Conservation (phyloP, 2,888 invertebrate species). For the Lasiommata megera region DNA sequence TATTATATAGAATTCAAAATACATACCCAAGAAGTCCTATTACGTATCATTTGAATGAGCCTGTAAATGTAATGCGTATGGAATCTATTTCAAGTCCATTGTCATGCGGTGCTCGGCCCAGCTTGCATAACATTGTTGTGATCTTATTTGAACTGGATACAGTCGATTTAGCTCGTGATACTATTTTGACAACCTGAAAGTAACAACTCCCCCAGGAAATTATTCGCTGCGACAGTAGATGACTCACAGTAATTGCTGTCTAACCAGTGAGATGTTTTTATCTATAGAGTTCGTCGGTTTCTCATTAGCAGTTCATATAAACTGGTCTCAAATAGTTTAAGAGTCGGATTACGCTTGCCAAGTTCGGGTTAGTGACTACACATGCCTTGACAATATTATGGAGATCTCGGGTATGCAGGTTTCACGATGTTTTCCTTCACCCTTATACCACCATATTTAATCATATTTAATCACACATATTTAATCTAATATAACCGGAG, state of each 20-base stretch:
- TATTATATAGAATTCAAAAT: too few species aligned
- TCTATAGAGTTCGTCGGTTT: not conserved
- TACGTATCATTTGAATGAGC: conserved; percentile 2
- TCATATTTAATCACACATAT: too few species aligned
- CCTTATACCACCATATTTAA: too few species aligned
- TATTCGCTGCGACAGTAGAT: conserved; percentile 34
- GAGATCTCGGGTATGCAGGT: too few species aligned
- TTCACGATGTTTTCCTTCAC: too few species aligned
- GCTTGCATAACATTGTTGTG: conserved; percentile 60
- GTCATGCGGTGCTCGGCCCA: conserved; percentile 58
- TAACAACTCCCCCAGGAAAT: conserved; percentile 43
- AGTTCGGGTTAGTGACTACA: too few species aligned
- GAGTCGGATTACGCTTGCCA: too few species aligned
- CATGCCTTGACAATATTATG: too few species aligned
- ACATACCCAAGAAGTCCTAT: not conserved
- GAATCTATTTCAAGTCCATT: conserved; percentile 69
- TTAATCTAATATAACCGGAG: too few species aligned
- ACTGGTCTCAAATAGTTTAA: too few species aligned
- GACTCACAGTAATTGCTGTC: conserved; percentile 27
- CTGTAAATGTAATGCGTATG: conserved; percentile 22
- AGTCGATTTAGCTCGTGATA: conserved; percentile 34
- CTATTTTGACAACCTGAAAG: conserved; percentile 43
- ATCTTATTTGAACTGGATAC: conserved; percentile 47
- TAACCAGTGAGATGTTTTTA: not conserved
- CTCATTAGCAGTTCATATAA: too few species aligned